Conservation (phyloP, 2,888 invertebrate species). For the Criorhina ranunculi region DNA sequence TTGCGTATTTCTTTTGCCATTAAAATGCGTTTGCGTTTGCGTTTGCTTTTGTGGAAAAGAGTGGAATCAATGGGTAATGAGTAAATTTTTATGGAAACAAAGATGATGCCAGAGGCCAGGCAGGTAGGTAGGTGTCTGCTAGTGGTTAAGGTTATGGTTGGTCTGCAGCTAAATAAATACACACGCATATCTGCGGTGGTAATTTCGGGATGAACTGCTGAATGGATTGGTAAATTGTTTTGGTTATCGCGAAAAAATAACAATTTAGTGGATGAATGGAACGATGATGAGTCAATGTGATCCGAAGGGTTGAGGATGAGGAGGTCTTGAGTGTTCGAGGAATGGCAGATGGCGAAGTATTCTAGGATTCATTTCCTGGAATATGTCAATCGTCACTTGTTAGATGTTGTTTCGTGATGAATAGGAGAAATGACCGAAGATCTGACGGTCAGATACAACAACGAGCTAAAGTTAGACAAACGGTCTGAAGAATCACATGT, state of each 20-base stretch:
- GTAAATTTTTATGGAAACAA: conserved; percentile 57
- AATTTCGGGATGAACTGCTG: conserved; percentile 22
- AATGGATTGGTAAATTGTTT: conserved; percentile 55
- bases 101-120: conserved; percentile 6
- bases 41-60: conserved; percentile 40
- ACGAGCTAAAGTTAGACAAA: no score
- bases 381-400: no score
- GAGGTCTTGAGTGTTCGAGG: conserved; percentile 1
- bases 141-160: conserved; percentile 70
- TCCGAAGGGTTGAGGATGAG: neutral
- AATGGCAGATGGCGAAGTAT: no score
- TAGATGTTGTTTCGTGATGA: no score
- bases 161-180: conserved; percentile 61
- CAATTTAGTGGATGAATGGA: conserved; percentile 36
- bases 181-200: neutral
- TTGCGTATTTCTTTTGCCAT: conserved; percentile 66
- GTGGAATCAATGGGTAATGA: conserved; percentile 68
- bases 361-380: no score
- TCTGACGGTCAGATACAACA: no score
- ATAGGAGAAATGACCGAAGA: no score
- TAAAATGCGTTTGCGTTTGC: conserved; percentile 30
- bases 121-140: conserved; percentile 44
- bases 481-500: no score
- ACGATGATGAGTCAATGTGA: no score
- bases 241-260: conserved; percentile 60